Percentiles rank a stretch among this genome's conserved stretches.
These are phyloP conservation scores for Plectrocnemia conspersa DNA, from an alignment of 1,140 invertebrate species.

Conservation along the genomic window DNA sequence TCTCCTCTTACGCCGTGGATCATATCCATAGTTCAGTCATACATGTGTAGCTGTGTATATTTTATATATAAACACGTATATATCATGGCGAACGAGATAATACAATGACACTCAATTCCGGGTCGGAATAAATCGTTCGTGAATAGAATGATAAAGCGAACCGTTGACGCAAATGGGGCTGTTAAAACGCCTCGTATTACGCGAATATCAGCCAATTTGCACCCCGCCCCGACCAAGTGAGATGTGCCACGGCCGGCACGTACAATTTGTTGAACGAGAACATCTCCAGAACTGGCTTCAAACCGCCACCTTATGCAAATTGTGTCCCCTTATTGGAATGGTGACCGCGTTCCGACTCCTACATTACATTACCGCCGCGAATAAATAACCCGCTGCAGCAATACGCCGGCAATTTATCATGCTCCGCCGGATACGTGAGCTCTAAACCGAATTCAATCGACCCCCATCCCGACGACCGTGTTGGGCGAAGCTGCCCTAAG, in stretches of 20 bases:
- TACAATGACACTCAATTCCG: slow-evolving; percentile 10
- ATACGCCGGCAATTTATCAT: slow-evolving; percentile 8
- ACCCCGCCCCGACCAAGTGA: background rate
- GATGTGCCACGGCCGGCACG: no score
- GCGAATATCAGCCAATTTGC: slow-evolving; percentile 18
- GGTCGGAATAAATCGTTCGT: slow-evolving; percentile 24
- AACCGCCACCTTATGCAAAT: slow-evolving; percentile 24
- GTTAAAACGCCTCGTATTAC: slow-evolving; percentile 17
- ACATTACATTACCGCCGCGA: slow-evolving; percentile 20
- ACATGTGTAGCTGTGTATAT: no score
- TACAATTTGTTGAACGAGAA: no score
- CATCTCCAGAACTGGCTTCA: no score
- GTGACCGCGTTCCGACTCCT: slow-evolving; percentile 8
- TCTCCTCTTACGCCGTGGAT: no score
- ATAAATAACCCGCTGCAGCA: slow-evolving; percentile 7
- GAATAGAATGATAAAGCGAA: slow-evolving; percentile 22
- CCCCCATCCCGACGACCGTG: background rate
- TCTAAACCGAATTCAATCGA: background rate
- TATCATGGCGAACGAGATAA: no score
- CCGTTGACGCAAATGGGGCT: slow-evolving; percentile 22
- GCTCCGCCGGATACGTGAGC: background rate
- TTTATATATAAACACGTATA: no score
- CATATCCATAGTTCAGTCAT: no score
- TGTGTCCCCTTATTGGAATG: slow-evolving; percentile 18
- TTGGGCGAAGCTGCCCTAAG: background rate